These are phyloP conservation scores for Gephyroberyx darwinii DNA, from an alignment of 2,797 vertebrate species.

Conservation along the genomic window DNA sequence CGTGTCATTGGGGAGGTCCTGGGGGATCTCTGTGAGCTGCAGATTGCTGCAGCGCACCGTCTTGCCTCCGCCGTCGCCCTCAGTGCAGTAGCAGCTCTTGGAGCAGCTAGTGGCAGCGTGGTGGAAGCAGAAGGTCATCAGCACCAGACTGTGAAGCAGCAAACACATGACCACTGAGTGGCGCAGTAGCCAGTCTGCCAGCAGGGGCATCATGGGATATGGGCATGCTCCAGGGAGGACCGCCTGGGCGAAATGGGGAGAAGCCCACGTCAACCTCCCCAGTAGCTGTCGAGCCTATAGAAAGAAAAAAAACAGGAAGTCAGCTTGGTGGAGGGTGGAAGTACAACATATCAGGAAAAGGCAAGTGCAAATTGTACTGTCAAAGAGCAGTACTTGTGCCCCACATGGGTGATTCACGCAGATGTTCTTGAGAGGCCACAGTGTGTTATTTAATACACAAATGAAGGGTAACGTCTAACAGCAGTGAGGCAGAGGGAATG, in stretches of 20 bases:
- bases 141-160: conserved; percentile 87
- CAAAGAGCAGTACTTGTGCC: not conserved
- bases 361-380: conserved; percentile 6
- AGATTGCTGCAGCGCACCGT: conserved; percentile 95
- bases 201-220: conserved; percentile 75
- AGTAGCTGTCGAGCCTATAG: conserved; percentile 58
- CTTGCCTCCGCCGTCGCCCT: conserved; percentile 85
- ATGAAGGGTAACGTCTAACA: conserved; percentile 59
- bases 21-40: conserved; percentile 88
- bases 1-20: conserved; percentile 94
- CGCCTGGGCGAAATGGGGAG: conserved; percentile 46
- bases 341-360: not conserved
- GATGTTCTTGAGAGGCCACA: conserved; percentile 43
- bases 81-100: conserved; percentile 90
- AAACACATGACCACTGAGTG: conserved; percentile 84
- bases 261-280: conserved; percentile 68
- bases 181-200: conserved; percentile 79
- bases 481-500: conserved; percentile 54
- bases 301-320: conserved; percentile 47
- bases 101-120: conserved; percentile 84
- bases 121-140: conserved; percentile 87
- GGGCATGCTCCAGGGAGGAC: conserved; percentile 75
- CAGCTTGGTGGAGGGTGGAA: conserved; percentile 4
- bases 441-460: conserved; percentile 59
- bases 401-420: conserved; percentile 32